Conservation (phyloP, 2,113 vertebrate genomes). For the Toxostoma redivivum region DNA sequence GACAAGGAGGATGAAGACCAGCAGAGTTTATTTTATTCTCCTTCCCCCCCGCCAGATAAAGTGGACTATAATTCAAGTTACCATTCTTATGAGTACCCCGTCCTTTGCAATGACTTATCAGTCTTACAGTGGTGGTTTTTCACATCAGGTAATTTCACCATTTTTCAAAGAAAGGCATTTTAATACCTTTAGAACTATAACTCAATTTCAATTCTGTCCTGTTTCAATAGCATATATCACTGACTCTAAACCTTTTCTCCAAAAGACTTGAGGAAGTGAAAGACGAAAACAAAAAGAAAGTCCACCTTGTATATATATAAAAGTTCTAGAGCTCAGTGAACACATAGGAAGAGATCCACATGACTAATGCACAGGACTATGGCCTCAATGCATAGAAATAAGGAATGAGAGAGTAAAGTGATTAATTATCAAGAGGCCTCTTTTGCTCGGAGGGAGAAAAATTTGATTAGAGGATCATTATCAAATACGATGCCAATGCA, state of each 20-base stretch:
- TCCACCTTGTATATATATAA: background rate
- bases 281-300: background rate
- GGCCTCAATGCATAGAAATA: background rate
- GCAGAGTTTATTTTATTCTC: background rate
- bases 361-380: background rate
- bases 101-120: background rate
- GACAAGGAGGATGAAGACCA: background rate
- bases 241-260: background rate
- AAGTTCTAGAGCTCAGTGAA: background rate
- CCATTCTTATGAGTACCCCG: accelerated
- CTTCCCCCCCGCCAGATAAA: accelerated
- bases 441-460: background rate
- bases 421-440: background rate
- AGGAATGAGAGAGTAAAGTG: background rate
- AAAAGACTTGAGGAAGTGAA: background rate
- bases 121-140: background rate
- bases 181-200: background rate
- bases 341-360: background rate
- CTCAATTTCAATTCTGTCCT: background rate
- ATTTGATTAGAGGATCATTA: background rate
- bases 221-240: background rate
- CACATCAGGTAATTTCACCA: background rate
- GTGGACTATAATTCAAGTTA: background rate
- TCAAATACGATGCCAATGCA: background rate
- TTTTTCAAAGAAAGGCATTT: background rate